phyloP scores from a whole-genome alignment of 2,888 invertebrate genomes.

The Globia sparganii region DNA sequence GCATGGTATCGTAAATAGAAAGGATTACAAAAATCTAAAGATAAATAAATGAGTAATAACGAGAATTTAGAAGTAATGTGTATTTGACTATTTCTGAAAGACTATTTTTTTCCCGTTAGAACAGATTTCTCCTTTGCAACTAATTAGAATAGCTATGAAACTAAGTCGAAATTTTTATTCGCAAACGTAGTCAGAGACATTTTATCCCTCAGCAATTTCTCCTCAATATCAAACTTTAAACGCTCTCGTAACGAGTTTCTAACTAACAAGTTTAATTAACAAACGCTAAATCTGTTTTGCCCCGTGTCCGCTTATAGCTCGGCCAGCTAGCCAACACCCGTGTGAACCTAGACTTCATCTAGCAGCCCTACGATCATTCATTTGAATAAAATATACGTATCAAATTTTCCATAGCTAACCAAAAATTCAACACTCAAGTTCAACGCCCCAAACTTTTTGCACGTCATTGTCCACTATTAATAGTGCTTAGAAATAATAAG shows the following conservation, averaged over 20 bases:
- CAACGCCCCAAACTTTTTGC: constrained; percentile 19
- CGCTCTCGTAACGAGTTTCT: constrained; percentile 60
- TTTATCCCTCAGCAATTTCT: constrained; percentile 48
- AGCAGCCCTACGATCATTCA: constrained; percentile 5
- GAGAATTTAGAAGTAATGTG: background rate
- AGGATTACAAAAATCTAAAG: background rate
- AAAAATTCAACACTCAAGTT: constrained; percentile 32
- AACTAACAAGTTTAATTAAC: constrained; percentile 66
- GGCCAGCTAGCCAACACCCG: constrained; percentile 35
- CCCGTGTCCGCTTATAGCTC: constrained; percentile 28
- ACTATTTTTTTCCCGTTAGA: background rate
- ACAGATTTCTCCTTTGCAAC: background rate
- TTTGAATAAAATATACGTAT: constrained; percentile 21
- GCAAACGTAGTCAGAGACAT: constrained; percentile 37
- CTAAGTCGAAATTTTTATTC: background rate
- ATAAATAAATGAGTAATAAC: background rate
- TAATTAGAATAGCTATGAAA: background rate
- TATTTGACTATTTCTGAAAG: background rate
- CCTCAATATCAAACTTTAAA: constrained; percentile 57
- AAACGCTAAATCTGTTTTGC: constrained; percentile 58
- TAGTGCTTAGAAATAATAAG: constrained; percentile 16
- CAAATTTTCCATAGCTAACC: background rate
- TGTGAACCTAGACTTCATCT: constrained; percentile 25
- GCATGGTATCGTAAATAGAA: constrained; percentile 6
- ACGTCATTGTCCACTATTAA: constrained; percentile 13